Percentiles rank a stretch among this genome's conserved stretches.
Evolutionary conservation across 2,113 vertebrate species (phyloP).

Genomic region (Bothrops jararaca): DNA sequence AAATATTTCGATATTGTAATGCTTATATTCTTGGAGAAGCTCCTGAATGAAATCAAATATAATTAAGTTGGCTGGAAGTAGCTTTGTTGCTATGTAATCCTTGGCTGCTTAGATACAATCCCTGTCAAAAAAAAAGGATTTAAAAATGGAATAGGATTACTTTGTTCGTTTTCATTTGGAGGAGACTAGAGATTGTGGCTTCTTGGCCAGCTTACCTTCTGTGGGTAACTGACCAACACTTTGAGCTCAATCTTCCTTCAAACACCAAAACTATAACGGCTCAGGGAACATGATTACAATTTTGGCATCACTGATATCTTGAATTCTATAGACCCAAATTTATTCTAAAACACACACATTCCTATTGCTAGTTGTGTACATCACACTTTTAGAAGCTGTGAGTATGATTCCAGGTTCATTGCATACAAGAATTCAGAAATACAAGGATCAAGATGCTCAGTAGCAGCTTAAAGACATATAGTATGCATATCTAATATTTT

Average conservation of each 20-base stretch:
- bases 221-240: background rate
- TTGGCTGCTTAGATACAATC: background rate
- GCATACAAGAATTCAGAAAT: background rate
- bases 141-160: background rate
- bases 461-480: background rate
- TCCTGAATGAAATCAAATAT: background rate
- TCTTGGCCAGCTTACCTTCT: background rate
- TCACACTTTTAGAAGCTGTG: background rate
- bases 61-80: background rate
- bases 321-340: background rate
- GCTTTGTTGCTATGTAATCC: background rate
- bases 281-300: background rate
- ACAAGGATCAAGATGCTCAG: background rate
- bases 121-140: background rate
- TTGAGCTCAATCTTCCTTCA: background rate
- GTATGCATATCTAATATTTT: background rate
- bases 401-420: background rate
- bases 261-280: background rate
- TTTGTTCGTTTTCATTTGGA: background rate
- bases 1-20: background rate
- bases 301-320: background rate
- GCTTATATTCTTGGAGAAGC: background rate
- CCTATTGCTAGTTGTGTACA: background rate
- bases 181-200: background rate
- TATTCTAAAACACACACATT: background rate